phyloP scores from a whole-genome alignment of 2,888 invertebrate species.

The Erebia aethiops region DNA sequence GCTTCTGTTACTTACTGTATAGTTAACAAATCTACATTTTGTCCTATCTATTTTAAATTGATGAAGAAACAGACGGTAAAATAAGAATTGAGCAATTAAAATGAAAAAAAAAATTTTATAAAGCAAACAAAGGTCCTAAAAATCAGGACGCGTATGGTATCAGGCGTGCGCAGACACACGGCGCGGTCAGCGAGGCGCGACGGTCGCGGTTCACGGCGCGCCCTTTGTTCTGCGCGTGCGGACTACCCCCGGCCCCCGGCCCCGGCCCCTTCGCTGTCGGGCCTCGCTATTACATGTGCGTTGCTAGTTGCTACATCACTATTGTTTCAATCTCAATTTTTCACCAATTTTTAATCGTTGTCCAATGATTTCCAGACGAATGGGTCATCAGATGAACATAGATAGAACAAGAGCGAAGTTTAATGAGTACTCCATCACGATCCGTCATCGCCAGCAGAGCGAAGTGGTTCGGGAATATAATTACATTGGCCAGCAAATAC shows the following conservation, averaged over 20 bases:
- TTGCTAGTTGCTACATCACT: slow-evolving; percentile 35
- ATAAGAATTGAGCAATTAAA: neutral
- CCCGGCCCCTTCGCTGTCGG: slow-evolving; percentile 23
- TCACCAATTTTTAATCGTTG: slow-evolving; percentile 15
- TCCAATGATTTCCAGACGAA: no score
- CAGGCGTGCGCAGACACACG: slow-evolving; percentile 43
- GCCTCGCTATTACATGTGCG: slow-evolving; percentile 24
- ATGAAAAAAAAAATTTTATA: neutral
- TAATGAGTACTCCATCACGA: no score
- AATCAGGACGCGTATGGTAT: slow-evolving; percentile 42
- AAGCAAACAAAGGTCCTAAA: slow-evolving; percentile 29
- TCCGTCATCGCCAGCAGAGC: no score
- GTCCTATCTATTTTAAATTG: neutral
- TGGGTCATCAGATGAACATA: no score
- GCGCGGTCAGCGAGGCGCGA: slow-evolving; percentile 67
- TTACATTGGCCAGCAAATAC: no score
- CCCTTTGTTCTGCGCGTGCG: slow-evolving; percentile 80
- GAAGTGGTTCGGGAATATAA: no score
- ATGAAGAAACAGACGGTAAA: neutral
- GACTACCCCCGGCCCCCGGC: slow-evolving; percentile 15
- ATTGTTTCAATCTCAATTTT: slow-evolving; percentile 33
- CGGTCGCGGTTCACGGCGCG: slow-evolving; percentile 80
- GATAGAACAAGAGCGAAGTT: no score
- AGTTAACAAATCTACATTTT: no score
- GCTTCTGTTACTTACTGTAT: no score